Evolutionary conservation across 2,797 vertebrate genomes (phyloP), one percentile per base, ranked within the genome.

Genomic region (Gila robusta): DNA sequence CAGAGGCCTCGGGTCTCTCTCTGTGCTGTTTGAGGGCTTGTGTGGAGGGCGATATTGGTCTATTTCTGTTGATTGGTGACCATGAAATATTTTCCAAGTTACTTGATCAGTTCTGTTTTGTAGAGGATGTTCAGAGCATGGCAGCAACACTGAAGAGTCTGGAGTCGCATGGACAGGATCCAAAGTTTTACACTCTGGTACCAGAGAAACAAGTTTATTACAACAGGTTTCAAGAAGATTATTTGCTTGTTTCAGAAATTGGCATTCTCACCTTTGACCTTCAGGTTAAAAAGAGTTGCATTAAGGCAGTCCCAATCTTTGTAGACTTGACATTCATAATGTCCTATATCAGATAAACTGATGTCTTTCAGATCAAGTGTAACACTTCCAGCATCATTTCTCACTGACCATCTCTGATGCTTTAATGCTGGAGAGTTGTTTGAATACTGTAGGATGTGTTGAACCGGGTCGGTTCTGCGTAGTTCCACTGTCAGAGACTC

Each of bases 71-170:
- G 5, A 0, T 1, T 1, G 2, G 8, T 56, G 72, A 69, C 83
- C 86, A 14, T 21, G 2, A 81, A 89, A 0, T 9, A 86, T 44
- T 54, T 89, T 66, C 88, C 88, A 89, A 44, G 7, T 54, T 1
- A 76, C 41, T 17, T 49, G 41, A 8, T 11, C 11, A n/a, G 1
- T 0, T 23, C 14, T 71, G 71, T 47, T 0, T 1, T 52, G 35
- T 67, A 1, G 21, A 21, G 26, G 1, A 62, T n/a, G 12, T 72
- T 80, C 47, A 77, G 76, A 72, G 64, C 88, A 89, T 47, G 52
- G 14, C 32, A 89, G 49, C 39, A 52, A 76, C 32, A 67, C 80
- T 21, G 2, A 19, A 47, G 86, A 89, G 23, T 32, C 35, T 26
- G 5, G 23, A 59, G 37, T 56, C 41, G 69, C 12, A 23, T 16